Percentiles rank a stretch among this genome's conserved stretches.
Evolutionary conservation across 2,797 vertebrate genomes (phyloP).

Genomic region (Leucoraja ocellata): DNA sequence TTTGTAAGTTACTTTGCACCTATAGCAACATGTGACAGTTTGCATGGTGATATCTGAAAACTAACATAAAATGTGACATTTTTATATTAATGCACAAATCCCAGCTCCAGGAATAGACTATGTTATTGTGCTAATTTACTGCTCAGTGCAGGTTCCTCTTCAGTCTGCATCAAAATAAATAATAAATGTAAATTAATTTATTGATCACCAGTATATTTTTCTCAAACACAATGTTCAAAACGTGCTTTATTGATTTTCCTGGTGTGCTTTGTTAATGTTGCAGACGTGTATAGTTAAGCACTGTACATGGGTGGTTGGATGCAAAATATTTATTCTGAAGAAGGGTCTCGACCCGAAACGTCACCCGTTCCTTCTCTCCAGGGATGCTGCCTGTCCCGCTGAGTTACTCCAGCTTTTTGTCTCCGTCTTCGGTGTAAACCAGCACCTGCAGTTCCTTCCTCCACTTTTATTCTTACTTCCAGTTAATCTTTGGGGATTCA

Average conservation of each 20-base stretch:
- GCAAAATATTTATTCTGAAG: neutral
- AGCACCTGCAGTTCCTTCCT: no score
- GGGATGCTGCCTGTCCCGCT: no score
- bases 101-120: neutral
- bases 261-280: neutral
- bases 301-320: neutral
- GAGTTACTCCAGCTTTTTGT: no score
- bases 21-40: neutral
- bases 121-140: neutral
- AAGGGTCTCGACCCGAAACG: no score
- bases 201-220: neutral
- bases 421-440: no score
- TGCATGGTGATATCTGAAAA: neutral
- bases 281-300: neutral
- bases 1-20: neutral
- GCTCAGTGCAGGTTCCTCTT: neutral
- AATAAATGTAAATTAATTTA: neutral
- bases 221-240: neutral
- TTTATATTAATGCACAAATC: neutral
- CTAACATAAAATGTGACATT: neutral
- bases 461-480: no score
- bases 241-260: neutral
- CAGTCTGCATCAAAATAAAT: neutral
- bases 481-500: neutral
- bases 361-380: no score